Conservation (phyloP, 2,888 invertebrate genomes). For the Ormia ochracea region DNA sequence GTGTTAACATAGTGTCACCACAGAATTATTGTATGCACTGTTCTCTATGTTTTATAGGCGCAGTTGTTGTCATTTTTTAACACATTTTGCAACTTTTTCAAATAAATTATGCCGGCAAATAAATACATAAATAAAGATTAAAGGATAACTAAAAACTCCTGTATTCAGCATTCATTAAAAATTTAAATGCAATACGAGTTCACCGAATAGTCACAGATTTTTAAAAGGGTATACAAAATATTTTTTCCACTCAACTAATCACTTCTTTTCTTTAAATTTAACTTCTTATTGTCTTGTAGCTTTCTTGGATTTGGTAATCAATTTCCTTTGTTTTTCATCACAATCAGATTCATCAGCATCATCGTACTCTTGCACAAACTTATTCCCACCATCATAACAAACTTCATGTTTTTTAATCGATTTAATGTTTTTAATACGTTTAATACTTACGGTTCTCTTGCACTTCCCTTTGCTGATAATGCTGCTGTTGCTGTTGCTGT, state of each 20-base stretch:
- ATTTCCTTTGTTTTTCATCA: conserved; percentile 44
- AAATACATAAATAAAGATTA: neutral
- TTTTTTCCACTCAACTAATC: conserved; percentile 12
- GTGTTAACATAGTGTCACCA: conserved; percentile 72
- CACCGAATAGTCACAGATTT: no score
- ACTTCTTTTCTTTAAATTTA: conserved; percentile 24
- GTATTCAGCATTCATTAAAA: neutral
- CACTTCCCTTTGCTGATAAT: neutral
- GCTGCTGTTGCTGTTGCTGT: neutral
- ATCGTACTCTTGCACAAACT: conserved; percentile 6
- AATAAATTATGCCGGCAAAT: neutral
- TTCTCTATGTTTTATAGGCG: neutral
- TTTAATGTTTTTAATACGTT: conserved; percentile 25
- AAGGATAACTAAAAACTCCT: neutral
- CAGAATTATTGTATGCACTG: neutral
- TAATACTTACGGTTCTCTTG: conserved; percentile 21
- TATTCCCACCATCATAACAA: conserved; percentile 5
- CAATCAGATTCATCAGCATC: conserved; percentile 4
- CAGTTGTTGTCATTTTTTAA: neutral
- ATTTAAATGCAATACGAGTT: neutral
- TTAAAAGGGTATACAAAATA: neutral
- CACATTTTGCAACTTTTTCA: conserved; percentile 11
- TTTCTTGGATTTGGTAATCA: conserved; percentile 38
- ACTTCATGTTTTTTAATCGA: conserved; percentile 24
- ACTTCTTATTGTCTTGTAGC: neutral